Evolutionary conservation across 2,797 vertebrate species (phyloP), one percentile per base, ranked within the genome.

Genomic region (Lacerta viridis): DNA sequence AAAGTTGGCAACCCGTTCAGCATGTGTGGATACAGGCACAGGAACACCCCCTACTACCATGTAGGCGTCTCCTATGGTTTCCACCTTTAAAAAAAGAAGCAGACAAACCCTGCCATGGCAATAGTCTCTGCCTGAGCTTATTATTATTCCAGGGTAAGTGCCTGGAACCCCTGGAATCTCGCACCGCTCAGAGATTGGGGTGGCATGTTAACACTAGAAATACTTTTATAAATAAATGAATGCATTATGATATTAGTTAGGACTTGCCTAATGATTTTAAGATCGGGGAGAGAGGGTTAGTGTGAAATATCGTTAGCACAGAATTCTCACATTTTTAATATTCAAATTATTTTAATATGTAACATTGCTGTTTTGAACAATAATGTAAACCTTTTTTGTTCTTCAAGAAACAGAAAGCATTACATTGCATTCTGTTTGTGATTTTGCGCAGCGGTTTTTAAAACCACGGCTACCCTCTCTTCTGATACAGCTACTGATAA

Each of bases 41-140:
- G 97, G 98, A 4, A 98, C 97, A 1, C 98, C 97, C 36, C 97
- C 97, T 13, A 98, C 97, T 59, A 98, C 97, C 97, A 98, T 98
- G 39, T 98, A 98, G 88, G 97, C 96, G 91, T 97, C 97, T 59
- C 96, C 96, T 78, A 97, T 95, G 8, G 97, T 97, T 93, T 97
- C 97, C 91, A 97, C 97, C 97, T 98, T 90, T 13, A 92, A 90
- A 87, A 55, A n/a, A 90, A 89, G 77, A 95, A 87, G 71, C n/a
- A 93, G 66, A 93, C 43, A 29, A 7, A 50, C 0, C 0, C 87
- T 0, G 92, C 29, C 29, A 75, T 7, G 9, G 13, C 74, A 83
- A 27, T 1, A 1, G 1, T 7, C 27, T 1, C 75, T 84, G 59
- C 10, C 69, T 90, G 33, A 81, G 83, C 55, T 64, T 72, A 29